phyloP scores from a whole-genome alignment of 2,113 vertebrate genomes.

The Macrotis lagotis region DNA sequence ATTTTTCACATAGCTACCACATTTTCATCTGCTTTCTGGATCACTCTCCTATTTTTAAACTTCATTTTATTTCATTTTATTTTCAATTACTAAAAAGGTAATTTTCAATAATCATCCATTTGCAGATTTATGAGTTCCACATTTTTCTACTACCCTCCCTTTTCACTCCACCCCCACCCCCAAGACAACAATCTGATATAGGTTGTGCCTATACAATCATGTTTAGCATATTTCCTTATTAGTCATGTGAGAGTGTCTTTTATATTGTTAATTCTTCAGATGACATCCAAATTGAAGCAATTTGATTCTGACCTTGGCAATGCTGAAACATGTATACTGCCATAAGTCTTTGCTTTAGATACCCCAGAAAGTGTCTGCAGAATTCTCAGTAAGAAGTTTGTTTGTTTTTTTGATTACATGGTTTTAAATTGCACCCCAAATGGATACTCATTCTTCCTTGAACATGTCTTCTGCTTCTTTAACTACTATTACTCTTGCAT shows the following conservation, averaged over 20 bases:
- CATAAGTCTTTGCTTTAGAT: not conserved
- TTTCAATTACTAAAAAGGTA: too few relatives aligned
- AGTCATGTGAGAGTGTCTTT: too few relatives aligned
- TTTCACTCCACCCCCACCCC: too few relatives aligned
- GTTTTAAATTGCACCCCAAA: not conserved
- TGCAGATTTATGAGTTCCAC: too few relatives aligned
- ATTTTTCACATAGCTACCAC: not conserved
- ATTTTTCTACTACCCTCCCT: too few relatives aligned
- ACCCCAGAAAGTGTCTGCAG: not conserved
- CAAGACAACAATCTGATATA: too few relatives aligned
- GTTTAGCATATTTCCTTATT: too few relatives aligned
- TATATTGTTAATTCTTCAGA: not conserved
- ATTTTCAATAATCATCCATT: too few relatives aligned
- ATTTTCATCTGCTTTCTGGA: not conserved
- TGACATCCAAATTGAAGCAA: not conserved
- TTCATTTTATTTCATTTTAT: too few relatives aligned
- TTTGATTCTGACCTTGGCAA: not conserved
- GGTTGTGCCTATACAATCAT: too few relatives aligned
- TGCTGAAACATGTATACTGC: not conserved
- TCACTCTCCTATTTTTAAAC: too few relatives aligned
- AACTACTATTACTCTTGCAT: not conserved
- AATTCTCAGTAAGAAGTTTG: not conserved
- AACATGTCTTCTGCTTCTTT: not conserved
- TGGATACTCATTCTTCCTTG: not conserved
- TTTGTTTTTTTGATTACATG: not conserved